Evolutionary conservation across 2,113 vertebrate species (phyloP).

Genomic region (Scytalopus superciliaris): DNA sequence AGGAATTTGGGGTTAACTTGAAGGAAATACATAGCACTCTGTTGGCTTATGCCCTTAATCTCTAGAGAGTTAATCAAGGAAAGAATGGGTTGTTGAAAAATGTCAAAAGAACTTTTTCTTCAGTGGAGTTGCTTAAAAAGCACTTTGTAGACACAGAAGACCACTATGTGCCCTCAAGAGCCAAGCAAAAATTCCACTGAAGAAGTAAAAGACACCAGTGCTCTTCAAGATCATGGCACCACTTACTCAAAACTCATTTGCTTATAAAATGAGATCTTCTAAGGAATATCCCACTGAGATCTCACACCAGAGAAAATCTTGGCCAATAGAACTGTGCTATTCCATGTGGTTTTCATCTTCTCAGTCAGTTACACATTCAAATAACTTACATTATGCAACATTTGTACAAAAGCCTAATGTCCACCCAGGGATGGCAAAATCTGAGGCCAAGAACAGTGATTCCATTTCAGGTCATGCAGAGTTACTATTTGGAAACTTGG

Average conservation of each 20-base stretch:
- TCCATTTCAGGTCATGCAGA: not conserved
- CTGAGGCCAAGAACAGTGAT: not conserved
- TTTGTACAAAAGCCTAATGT: not conserved
- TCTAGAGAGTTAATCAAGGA: not conserved
- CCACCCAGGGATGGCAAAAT: not conserved
- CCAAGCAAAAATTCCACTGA: not conserved
- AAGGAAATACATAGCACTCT: not conserved
- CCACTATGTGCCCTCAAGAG: not conserved
- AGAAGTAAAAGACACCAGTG: not conserved
- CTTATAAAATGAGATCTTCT: not conserved
- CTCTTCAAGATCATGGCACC: not conserved
- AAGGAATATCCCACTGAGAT: not conserved
- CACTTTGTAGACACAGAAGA: not conserved
- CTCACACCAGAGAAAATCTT: not conserved
- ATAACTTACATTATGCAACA: not conserved
- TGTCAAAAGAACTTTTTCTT: not conserved
- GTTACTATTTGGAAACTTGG: not conserved
- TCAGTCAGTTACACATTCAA: not conserved
- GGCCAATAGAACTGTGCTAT: not conserved
- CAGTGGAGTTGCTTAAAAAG: not conserved
- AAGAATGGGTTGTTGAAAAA: not conserved
- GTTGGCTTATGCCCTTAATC: not conserved
- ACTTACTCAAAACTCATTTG: not conserved
- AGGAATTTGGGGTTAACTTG: not conserved
- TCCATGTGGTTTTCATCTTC: constrained; percentile 11